Evolutionary conservation across 2,113 vertebrate genomes (phyloP), one percentile per base, ranked within the genome.

Genomic region (Cyanocitta stelleri): DNA sequence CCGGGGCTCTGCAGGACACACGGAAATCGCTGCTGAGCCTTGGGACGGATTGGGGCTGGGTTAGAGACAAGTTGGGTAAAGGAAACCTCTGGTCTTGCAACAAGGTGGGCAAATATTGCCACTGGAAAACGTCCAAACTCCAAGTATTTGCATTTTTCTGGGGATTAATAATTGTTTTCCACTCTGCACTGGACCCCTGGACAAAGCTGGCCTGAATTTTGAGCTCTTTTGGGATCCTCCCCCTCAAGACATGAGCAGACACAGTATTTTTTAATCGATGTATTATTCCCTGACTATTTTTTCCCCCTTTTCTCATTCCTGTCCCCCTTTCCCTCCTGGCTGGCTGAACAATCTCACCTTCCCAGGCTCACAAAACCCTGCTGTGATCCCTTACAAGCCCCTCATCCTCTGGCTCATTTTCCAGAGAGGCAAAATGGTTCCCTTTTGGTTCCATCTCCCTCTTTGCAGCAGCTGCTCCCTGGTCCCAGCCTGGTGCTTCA

Each of bases 191-290:
- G 30, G 39, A 10, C 2, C 8, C 37, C 79, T 63, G 66, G 61
- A 10, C 39, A 48, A 58, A 75, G 15, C 33, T 72, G 73, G 24
- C 8, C 37, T 63, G 44, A 48, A 35, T 78, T 67, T 68, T 15
- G 66, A 46, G 64, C 24, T 78, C 16, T 58, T 77, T 59, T 22
- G 37, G 66, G 33, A 43, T 78, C 27, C 4, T 71, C 8, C 17
- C 5, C 27, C 23, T 71, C 37, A 16, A 27, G 35, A 82, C 5
- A 37, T 10, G 33, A 64, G 23, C 41, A 32, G 9, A 14, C 2
- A 3, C 0, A 8, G 3, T 16, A 2, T 46, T 63, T 83, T 83
- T 55, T 2, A 63, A 23, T 6, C 1, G 4, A 6, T 1, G 1
- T 19, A 7, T 55, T 32, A 24, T 35, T 72, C 17, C 39, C 39